Evolutionary conservation across 2,797 vertebrate genomes (phyloP).

Genomic region (Enteromius anoplus): DNA sequence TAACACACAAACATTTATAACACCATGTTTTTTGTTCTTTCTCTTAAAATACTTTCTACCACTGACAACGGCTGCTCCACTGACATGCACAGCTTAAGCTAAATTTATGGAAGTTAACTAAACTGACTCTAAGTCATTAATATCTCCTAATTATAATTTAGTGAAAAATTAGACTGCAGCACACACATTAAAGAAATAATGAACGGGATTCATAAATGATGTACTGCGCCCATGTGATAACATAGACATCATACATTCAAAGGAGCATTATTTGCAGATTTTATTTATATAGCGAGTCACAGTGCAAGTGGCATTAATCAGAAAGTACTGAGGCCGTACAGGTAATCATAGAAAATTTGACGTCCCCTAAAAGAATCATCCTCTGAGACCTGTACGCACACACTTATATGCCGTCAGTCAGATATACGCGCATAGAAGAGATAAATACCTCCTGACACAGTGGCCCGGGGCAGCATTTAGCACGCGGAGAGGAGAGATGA

Average conservation of each 20-base stretch:
- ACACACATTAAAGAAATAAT: conserved; percentile 67
- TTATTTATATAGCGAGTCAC: conserved; percentile 72
- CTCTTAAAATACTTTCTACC: conserved; percentile 1
- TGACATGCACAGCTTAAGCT: conserved; percentile 62
- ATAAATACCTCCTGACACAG: conserved; percentile 75
- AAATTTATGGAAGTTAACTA: conserved; percentile 59
- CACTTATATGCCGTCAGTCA: conserved; percentile 18
- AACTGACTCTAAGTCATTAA: conserved; percentile 73
- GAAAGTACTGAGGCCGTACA: conserved; percentile 24
- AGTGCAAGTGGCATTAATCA: conserved; percentile 73
- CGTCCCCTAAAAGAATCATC: conserved; percentile 29
- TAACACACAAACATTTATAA: conserved; percentile 3
- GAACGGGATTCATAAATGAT: conserved; percentile 65
- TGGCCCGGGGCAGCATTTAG: conserved; percentile 71
- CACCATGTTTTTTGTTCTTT: not conserved
- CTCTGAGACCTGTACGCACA: conserved; percentile 54
- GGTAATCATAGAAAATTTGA: conserved; percentile 29
- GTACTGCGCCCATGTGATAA: conserved; percentile 75
- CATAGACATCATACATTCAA: conserved; percentile 77
- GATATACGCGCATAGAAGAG: conserved; percentile 48
- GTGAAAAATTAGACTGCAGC: conserved; percentile 72
- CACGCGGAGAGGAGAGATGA: conserved; percentile 73
- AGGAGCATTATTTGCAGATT: conserved; percentile 72
- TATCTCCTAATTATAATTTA: conserved; percentile 71
- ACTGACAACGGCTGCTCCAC: conserved; percentile 59